Conservation (phyloP, 2,113 vertebrate genomes). For the Sander lucioperca region DNA sequence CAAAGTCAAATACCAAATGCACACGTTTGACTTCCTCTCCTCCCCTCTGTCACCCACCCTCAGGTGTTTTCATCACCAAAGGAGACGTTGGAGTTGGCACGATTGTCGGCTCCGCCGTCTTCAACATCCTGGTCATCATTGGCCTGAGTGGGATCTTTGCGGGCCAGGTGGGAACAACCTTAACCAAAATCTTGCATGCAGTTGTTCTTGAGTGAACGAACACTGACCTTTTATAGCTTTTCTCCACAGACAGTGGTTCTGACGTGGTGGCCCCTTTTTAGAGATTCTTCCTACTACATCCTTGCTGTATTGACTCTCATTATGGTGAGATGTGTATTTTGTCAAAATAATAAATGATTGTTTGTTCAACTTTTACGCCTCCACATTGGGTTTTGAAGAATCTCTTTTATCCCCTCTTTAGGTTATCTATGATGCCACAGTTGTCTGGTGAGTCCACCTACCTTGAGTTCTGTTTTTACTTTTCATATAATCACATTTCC, state of each 20-base stretch:
- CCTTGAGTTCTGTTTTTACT: neutral
- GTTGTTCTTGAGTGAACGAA: neutral
- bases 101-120: constrained; percentile 86
- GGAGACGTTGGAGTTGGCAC: constrained; percentile 86
- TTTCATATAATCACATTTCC: neutral
- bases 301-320: constrained; percentile 85
- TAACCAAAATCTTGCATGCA: neutral
- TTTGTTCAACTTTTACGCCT: neutral
- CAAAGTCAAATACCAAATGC: neutral
- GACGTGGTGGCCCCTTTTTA: constrained; percentile 86
- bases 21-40: neutral
- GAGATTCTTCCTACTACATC: constrained; percentile 85
- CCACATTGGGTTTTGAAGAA: neutral
- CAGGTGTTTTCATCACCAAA: constrained; percentile 87
- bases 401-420: constrained; percentile 40
- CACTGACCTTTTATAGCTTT: neutral
- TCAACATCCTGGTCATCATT: constrained; percentile 87
- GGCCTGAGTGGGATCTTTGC: constrained; percentile 86
- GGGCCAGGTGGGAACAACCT: constrained; percentile 76
- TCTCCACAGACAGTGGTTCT: constrained; percentile 77
- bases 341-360: too few relatives aligned
- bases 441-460: constrained; percentile 82
- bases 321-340: constrained; percentile 72
- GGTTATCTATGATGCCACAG: constrained; percentile 85
- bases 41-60: neutral